Conservation (phyloP, 2,797 vertebrate species). For the Anabas testudineus region DNA sequence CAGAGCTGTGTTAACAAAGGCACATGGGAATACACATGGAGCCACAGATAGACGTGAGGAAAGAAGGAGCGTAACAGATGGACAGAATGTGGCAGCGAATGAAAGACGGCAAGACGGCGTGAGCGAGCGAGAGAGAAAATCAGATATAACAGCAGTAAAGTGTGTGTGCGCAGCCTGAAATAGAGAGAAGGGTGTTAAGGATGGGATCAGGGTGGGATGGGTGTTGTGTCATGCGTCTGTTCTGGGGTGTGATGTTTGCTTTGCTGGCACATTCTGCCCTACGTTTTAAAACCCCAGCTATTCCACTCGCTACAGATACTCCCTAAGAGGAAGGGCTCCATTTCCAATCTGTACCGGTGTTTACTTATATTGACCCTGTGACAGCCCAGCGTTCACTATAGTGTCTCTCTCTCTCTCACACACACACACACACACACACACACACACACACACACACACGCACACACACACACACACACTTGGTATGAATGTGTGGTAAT, state of each 20-base stretch:
- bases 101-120: conserved; percentile 48
- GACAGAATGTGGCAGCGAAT: conserved; percentile 58
- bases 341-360: conserved; percentile 67
- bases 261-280: conserved; percentile 66
- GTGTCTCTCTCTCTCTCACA: conserved; percentile 20
- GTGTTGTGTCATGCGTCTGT: conserved; percentile 61
- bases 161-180: conserved; percentile 49
- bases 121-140: conserved; percentile 41
- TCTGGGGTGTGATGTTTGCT: conserved; percentile 73
- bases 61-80: conserved; percentile 76
- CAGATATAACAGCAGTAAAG: conserved; percentile 58
- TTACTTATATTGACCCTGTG: conserved; percentile 70
- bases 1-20: conserved; percentile 75
- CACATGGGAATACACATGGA: conserved; percentile 73
- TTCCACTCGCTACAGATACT: conserved; percentile 53
- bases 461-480: conserved; percentile 22
- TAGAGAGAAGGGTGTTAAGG: conserved; percentile 61
- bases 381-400: conserved; percentile 40
- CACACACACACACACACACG: conserved; percentile 15
- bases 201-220: conserved; percentile 38
- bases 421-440: conserved; percentile 25
- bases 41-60: conserved; percentile 67
- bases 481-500: conserved; percentile 48
- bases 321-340: conserved; percentile 62
- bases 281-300: conserved; percentile 53